These are phyloP conservation scores for Hemichromis elongatus DNA, from an alignment of 2,113 vertebrate species.

Conservation along the genomic window DNA sequence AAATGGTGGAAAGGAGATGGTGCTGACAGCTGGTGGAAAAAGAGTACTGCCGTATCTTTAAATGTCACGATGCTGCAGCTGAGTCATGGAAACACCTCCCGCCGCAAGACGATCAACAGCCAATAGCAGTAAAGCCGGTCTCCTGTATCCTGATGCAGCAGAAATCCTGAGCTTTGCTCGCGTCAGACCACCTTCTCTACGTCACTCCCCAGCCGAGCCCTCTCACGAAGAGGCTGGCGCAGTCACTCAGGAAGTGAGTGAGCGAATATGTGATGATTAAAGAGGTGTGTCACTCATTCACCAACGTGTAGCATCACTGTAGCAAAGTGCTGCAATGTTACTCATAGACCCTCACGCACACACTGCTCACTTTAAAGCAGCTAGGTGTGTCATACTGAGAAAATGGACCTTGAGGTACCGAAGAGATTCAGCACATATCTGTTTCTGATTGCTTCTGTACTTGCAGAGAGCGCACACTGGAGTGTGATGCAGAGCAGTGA, in stretches of 20 bases:
- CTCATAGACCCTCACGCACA: background rate
- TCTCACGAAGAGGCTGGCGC: constrained; percentile 30
- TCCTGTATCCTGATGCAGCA: constrained; percentile 67
- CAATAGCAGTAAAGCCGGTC: constrained; percentile 49
- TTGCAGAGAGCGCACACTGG: background rate
- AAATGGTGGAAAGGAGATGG: background rate
- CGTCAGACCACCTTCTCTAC: constrained; percentile 12
- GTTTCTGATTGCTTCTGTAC: background rate
- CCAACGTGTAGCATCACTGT: constrained; percentile 29
- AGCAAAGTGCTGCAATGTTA: constrained; percentile 50
- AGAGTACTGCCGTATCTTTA: constrained; percentile 13
- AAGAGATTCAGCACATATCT: background rate
- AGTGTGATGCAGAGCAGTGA: constrained; percentile 29
- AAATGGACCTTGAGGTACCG: background rate
- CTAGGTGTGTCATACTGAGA: background rate
- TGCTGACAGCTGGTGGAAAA: constrained; percentile 6
- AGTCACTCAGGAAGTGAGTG: constrained; percentile 1
- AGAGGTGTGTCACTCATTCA: constrained; percentile 57
- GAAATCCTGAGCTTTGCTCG: constrained; percentile 34
- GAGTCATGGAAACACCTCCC: constrained; percentile 50
- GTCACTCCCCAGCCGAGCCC: constrained; percentile 15
- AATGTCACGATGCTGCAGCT: constrained; percentile 46
- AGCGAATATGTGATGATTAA: constrained; percentile 26
- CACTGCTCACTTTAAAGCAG: background rate
- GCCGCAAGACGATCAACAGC: constrained; percentile 6